Base-by-base conservation (phyloP, 2,888 invertebrate genomes). In the Lasioglossum calceatum region DNA sequence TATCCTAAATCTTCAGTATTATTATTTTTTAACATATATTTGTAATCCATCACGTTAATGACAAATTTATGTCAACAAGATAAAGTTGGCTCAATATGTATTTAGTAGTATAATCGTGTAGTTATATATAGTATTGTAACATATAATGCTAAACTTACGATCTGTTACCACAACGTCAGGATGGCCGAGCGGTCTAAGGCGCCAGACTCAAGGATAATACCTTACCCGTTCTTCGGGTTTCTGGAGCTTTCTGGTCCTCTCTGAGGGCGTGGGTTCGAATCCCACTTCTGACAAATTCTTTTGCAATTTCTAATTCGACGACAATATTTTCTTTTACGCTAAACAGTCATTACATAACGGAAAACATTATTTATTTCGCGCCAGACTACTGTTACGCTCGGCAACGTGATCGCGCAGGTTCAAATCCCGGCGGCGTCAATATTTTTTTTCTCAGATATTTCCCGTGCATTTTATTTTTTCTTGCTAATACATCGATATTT, bases 181-280 rank as follows among this genome's bases (percentile, higher is more conserved):
- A 96, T 96, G 96, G 96, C 96, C 96, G 96, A 96, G 96, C 96
- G 96, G 96, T 96, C 96, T 96, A 96, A 96, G 96, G 96, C 96
- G 96, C 96, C 96, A 96, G 96, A 96, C 96, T 96, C 96, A 96
- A 96, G 96, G 96, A 94, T 71, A 7, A 23, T 39, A 87, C 91
- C 91, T 91, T 91, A 85, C 89, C 88, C 85, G 87, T 82, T 71
- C 7, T 23, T 64, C 89, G 87, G 86, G 91, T 10, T 19, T 23
- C 19, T 44, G 89, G 50, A 91, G 72, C n/a, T 95, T 71, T 95
- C 95, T 95, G 95, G 95, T 95, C 95, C 95, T 95, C 95, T 95
- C 95, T 96, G 96, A 96, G 96, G 96, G 96, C 96, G 96, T 96
- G 96, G 96, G 96, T 96, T 96, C 96, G 96, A 96, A 96, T 96